Evolutionary conservation across 2,797 vertebrate genomes (phyloP).

Genomic region (Sebastes kiyomatsui): DNA sequence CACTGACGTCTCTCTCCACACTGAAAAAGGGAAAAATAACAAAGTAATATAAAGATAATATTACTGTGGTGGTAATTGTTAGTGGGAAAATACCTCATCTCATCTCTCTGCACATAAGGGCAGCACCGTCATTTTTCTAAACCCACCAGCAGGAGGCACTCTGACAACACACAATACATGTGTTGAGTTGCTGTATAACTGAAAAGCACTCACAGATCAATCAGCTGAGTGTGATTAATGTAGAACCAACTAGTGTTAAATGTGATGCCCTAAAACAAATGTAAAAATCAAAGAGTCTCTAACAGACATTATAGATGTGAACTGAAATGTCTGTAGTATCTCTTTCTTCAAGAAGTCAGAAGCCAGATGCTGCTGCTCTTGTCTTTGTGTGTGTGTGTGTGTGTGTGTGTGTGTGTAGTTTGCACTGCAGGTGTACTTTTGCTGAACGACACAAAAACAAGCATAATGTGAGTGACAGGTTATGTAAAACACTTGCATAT

Average conservation of each 20-base stretch:
- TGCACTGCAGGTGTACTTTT: background rate
- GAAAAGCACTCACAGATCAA: background rate
- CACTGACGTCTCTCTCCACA: background rate
- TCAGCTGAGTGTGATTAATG: conserved; percentile 10
- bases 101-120: background rate
- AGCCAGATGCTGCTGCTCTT: background rate
- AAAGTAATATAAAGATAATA: background rate
- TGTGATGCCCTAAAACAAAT: background rate
- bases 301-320: background rate
- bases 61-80: background rate
- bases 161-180: conserved; percentile 34
- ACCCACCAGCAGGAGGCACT: conserved; percentile 70
- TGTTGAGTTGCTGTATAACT: background rate
- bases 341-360: background rate
- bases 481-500: conserved; percentile 16
- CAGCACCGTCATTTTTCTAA: background rate
- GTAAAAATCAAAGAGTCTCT: background rate
- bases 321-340: background rate
- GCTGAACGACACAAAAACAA: conserved; percentile 7
- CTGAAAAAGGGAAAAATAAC: background rate
- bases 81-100: background rate
- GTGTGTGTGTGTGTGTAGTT: background rate
- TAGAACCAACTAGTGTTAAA: background rate
- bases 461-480: conserved; percentile 26
- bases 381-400: background rate